phyloP scores from a whole-genome alignment of 2,113 vertebrate genomes.

The Glaucidium brasilianum region DNA sequence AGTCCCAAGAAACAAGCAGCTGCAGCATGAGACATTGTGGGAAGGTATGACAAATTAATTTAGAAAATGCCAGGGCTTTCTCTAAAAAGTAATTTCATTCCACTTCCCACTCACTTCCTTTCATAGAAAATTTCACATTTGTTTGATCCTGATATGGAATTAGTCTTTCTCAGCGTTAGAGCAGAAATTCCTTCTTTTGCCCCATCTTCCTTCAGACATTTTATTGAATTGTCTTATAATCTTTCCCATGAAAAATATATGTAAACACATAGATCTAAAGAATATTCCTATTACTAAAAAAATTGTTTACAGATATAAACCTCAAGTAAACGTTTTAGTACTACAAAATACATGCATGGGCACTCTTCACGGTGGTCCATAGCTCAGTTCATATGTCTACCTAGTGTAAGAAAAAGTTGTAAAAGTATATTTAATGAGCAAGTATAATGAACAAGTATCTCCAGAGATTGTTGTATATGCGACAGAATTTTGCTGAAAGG shows the following conservation, averaged over 20 bases:
- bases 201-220: neutral
- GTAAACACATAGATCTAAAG: neutral
- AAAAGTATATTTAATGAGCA: neutral
- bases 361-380: neutral
- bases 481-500: neutral
- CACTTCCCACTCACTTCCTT: neutral
- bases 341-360: neutral
- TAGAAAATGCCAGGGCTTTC: neutral
- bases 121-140: neutral
- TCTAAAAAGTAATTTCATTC: neutral
- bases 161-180: neutral
- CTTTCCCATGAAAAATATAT: neutral
- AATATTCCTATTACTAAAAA: neutral
- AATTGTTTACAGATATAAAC: neutral
- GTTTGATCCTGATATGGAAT: neutral
- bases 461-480: neutral
- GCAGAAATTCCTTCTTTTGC: neutral
- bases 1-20: neutral
- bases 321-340: neutral
- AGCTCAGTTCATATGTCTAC: neutral
- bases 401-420: neutral
- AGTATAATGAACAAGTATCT: neutral
- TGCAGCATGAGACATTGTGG: neutral
- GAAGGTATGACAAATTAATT: neutral
- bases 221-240: neutral